Conservation (phyloP, 1,140 invertebrate species). For the Aphaenogaster ashmeadi region DNA sequence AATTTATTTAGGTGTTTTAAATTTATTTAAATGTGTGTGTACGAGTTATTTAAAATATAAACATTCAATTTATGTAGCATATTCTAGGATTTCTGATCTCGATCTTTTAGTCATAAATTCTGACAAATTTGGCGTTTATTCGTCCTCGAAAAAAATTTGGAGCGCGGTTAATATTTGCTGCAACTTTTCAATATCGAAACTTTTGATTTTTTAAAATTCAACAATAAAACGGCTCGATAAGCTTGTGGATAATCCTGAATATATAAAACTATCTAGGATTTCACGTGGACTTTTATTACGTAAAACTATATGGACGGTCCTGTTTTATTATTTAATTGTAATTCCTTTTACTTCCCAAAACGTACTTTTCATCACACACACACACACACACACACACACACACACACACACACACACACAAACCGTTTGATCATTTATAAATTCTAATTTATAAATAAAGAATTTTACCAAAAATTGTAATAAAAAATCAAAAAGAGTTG, state of each 20-base stretch:
- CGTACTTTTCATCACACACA: neutral
- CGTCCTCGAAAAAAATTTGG: neutral
- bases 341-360: neutral
- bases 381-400: too few species aligned
- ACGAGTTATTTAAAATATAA: neutral
- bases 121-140: neutral
- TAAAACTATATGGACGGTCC: neutral
- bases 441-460: neutral
- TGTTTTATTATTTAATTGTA: neutral
- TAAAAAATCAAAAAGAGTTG: neutral
- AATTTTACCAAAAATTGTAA: neutral
- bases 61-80: neutral
- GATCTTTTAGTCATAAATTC: neutral
- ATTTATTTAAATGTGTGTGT: too few species aligned
- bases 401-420: too few species aligned
- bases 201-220: neutral
- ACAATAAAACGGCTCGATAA: neutral
- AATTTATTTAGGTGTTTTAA: neutral
- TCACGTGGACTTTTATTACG: neutral
- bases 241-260: neutral
- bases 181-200: neutral
- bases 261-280: neutral
- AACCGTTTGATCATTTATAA: neutral
- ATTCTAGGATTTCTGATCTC: neutral
- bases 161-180: neutral